phyloP scores from a whole-genome alignment of 2,797 vertebrate genomes.

The Acridotheres tristis region DNA sequence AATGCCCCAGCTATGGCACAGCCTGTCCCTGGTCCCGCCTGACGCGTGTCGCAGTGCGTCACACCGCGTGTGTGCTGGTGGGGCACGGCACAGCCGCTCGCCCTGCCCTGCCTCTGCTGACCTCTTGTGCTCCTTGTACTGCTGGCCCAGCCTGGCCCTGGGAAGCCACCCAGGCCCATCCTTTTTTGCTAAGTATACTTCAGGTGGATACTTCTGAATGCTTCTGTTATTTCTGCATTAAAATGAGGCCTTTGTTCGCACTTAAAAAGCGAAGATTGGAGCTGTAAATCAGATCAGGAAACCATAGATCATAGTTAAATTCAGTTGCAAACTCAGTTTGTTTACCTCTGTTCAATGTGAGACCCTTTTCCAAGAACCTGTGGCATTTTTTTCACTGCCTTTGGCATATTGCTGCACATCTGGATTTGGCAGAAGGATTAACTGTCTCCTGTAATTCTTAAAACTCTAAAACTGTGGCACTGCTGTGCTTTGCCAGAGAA shows the following conservation, averaged over 20 bases:
- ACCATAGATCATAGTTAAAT: background rate
- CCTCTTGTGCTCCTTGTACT: fast-evolving
- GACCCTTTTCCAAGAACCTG: background rate
- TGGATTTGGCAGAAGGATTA: background rate
- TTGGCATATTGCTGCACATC: background rate
- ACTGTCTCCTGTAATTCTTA: background rate
- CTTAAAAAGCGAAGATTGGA: background rate
- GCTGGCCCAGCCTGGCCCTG: background rate
- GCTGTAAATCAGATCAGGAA: background rate
- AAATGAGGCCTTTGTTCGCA: background rate
- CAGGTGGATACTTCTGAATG: background rate
- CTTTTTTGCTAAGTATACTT: fast-evolving
- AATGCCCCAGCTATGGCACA: background rate
- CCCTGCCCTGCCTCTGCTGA: background rate
- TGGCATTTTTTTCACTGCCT: background rate
- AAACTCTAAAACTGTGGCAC: background rate
- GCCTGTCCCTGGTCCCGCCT: background rate
- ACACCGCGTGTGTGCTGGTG: fast-evolving
- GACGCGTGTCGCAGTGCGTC: background rate
- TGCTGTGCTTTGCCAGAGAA: background rate
- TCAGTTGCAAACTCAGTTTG: background rate
- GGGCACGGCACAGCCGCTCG: background rate
- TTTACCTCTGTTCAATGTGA: background rate
- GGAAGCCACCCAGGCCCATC: background rate
- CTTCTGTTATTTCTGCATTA: background rate